phyloP scores from a whole-genome alignment of 2,888 invertebrate genomes.

The Hyles lineata region DNA sequence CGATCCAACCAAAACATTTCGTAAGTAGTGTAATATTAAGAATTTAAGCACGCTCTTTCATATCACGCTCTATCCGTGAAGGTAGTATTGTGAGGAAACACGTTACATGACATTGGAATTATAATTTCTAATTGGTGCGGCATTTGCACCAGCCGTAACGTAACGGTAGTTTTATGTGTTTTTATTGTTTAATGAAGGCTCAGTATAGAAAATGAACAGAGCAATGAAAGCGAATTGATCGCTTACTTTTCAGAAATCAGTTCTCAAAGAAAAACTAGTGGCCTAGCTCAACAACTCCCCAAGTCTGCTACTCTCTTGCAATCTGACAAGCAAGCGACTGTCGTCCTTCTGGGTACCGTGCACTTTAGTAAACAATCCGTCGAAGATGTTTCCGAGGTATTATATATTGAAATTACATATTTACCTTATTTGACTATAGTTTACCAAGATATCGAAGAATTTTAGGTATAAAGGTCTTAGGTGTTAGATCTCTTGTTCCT shows the following conservation, averaged over 20 bases:
- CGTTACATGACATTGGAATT: conserved; percentile 22
- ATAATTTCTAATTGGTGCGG: conserved; percentile 33
- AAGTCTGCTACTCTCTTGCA: conserved; percentile 68
- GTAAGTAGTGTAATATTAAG: conserved; percentile 37
- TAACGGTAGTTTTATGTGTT: neutral
- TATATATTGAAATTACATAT: neutral
- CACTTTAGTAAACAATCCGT: conserved; percentile 79
- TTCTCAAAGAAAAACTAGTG: conserved; percentile 28
- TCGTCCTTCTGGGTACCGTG: conserved; percentile 77
- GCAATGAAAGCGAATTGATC: neutral
- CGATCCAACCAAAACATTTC: conserved; percentile 40
- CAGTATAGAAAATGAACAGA: neutral
- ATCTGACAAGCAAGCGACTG: conserved; percentile 62
- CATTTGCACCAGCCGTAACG: conserved; percentile 29
- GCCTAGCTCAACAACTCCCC: conserved; percentile 51
- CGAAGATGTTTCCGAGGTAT: conserved; percentile 74
- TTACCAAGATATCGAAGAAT: neutral
- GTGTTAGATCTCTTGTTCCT: no score
- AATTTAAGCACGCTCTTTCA: conserved; percentile 17
- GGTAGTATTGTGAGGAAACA: conserved; percentile 18
- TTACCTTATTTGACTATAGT: neutral
- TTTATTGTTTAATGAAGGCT: neutral
- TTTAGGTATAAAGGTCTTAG: no score
- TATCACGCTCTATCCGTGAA: conserved; percentile 10
- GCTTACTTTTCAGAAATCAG: conserved; percentile 18